Evolutionary conservation across 2,888 invertebrate genomes (phyloP), one percentile per base, ranked within the genome.

Genomic region (Noctua fimbriata): DNA sequence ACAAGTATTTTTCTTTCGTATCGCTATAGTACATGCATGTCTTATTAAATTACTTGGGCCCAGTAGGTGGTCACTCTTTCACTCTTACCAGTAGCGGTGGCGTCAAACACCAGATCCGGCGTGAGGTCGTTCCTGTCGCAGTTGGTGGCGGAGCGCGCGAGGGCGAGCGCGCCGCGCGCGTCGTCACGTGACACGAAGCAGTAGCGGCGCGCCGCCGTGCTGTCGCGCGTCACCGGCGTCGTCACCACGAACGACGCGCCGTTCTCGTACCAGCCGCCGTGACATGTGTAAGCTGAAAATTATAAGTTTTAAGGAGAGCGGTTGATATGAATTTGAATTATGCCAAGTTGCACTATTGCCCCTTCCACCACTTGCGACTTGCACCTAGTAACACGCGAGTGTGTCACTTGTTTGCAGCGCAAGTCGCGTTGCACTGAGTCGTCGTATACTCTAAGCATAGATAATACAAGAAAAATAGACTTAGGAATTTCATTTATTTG

Each of bases 251-350:
- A 99, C 93, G 98, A 98, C 76, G 98, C 98, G 87, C 98, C 98
- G 93, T 98, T 98, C 94, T 99, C 99, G 91, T 98, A 98, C 99
- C 99, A 99, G 69, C 98, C 98, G 73, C 99, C 99, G 94, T 99
- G 99, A 94, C 99, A 99, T 65, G 98, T 98, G 96, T 99, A 99
- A 81, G 98, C 99, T 98, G 96, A 32, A 94, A 76, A 36, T 18
- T 2, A 16, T 1, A 60, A n/a, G 0, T 36, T 67, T n/a, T 60
- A 21, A 36, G 4, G n/a, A 16, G 1, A 28, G n/a, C 5, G 41
- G 58, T 14, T 32, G 21, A 28, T 69, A 60, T 60, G n/a, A 60
- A 55, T 55, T 55, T n/a, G 24, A 24, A 58, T 58, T 60, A 60
- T 1, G 16, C 28, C 60, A 60, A 60, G 16, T 58, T 16, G 7